Percentiles rank a stretch among this genome's conserved stretches.
These are phyloP conservation scores for Rhizomys pruinosus DNA, from an alignment of 2,113 vertebrate genomes.

Conservation along the genomic window DNA sequence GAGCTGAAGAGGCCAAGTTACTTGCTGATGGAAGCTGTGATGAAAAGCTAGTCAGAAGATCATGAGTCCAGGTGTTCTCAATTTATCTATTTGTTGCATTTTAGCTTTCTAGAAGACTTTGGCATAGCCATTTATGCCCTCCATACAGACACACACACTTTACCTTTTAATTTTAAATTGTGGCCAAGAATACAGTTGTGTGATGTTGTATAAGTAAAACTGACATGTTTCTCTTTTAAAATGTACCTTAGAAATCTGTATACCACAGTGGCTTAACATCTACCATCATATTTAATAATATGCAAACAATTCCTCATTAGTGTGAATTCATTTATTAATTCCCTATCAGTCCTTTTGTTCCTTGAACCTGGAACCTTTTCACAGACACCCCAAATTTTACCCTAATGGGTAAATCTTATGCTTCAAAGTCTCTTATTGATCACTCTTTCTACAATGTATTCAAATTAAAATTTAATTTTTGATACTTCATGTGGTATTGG, in stretches of 20 bases:
- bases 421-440: background rate
- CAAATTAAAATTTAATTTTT: slow-evolving; percentile 18
- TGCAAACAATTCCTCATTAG: background rate
- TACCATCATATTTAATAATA: background rate
- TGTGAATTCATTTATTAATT: background rate
- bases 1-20: background rate
- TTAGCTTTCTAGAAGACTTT: slow-evolving; percentile 20
- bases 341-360: background rate
- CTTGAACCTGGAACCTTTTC: background rate
- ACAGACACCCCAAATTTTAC: background rate
- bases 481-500: background rate
- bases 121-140: background rate
- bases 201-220: slow-evolving; percentile 38
- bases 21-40: background rate
- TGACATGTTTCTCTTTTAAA: background rate
- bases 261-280: background rate
- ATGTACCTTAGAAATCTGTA: background rate
- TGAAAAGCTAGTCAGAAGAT: background rate
- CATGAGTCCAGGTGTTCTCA: background rate
- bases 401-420: background rate
- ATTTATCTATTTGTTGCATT: background rate
- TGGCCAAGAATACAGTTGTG: background rate
- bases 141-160: background rate
- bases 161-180: background rate
- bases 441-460: slow-evolving; percentile 14